Evolutionary conservation across 2,113 vertebrate species (phyloP).

Genomic region (Solea solea): DNA sequence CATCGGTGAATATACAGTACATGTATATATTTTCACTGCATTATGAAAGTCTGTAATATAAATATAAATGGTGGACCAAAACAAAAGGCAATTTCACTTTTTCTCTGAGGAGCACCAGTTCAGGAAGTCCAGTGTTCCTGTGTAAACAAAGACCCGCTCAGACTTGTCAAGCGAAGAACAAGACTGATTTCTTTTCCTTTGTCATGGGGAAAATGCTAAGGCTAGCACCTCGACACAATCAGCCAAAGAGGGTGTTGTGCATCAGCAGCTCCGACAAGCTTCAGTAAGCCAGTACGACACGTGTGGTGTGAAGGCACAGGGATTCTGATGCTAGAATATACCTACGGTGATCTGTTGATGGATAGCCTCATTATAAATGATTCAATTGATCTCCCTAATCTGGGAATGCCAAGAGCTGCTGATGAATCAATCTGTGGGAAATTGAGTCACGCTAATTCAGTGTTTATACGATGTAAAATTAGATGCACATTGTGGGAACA

Average conservation of each 20-base stretch:
- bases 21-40: not conserved
- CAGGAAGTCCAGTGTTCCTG: conserved; percentile 50
- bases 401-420: conserved; percentile 39
- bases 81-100: conserved; percentile 22
- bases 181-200: conserved; percentile 15
- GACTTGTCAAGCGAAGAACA: conserved; percentile 21
- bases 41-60: not conserved
- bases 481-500: not conserved
- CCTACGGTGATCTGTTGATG: conserved; percentile 58
- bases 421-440: conserved; percentile 47
- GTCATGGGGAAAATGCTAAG: conserved; percentile 42
- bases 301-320: conserved; percentile 16
- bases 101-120: conserved; percentile 9
- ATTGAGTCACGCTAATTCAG: conserved; percentile 43
- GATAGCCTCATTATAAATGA: conserved; percentile 64
- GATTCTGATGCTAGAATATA: conserved; percentile 43
- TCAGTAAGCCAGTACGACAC: conserved; percentile 11
- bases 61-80: conserved; percentile 13
- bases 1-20: too few species aligned
- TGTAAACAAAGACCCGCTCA: conserved; percentile 57
- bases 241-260: conserved; percentile 32
- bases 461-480: conserved; percentile 20
- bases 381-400: conserved; percentile 55
- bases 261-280: conserved; percentile 51
- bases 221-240: conserved; percentile 47